Percentiles rank a stretch among this genome's conserved stretches.
Evolutionary conservation across 2,888 invertebrate genomes (phyloP).

Genomic region (Caradrina clavipalpis): DNA sequence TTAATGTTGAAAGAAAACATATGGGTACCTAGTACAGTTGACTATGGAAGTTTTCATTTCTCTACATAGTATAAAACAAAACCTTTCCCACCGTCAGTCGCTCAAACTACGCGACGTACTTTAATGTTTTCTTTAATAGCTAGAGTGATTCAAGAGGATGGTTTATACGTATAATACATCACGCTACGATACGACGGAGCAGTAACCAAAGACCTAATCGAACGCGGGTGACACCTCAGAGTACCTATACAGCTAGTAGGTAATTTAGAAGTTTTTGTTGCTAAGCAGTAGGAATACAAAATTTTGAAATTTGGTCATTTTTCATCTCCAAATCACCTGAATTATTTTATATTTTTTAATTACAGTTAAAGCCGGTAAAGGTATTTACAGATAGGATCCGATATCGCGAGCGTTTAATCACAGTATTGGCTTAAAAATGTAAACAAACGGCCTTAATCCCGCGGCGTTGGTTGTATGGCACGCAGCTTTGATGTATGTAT

Average conservation of each 20-base stretch:
- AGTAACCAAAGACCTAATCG: no score
- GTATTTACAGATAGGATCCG: constrained; percentile 11
- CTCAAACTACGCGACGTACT: no score
- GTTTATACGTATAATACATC: no score
- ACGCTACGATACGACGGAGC: no score
- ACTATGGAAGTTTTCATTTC: no score
- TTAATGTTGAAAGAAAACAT: neutral
- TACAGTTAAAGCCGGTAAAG: neutral
- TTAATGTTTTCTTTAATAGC: no score
- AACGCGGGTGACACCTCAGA: no score
- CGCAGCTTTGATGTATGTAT: constrained; percentile 21
- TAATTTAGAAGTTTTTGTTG: neutral
- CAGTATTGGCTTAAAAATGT: constrained; percentile 35
- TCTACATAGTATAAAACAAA: no score
- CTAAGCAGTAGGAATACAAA: no score
- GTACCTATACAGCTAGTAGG: no score
- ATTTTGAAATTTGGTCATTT: neutral
- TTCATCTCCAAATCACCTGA: neutral
- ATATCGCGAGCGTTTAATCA: constrained; percentile 32
- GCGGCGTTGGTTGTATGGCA: constrained; percentile 22
- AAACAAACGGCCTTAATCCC: constrained; percentile 47
- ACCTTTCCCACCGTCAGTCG: no score
- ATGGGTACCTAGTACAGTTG: neutral
- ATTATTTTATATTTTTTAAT: neutral
- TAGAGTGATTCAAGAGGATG: no score